phyloP scores from a whole-genome alignment of 2,888 invertebrate genomes.

The Eristalis intricaria region DNA sequence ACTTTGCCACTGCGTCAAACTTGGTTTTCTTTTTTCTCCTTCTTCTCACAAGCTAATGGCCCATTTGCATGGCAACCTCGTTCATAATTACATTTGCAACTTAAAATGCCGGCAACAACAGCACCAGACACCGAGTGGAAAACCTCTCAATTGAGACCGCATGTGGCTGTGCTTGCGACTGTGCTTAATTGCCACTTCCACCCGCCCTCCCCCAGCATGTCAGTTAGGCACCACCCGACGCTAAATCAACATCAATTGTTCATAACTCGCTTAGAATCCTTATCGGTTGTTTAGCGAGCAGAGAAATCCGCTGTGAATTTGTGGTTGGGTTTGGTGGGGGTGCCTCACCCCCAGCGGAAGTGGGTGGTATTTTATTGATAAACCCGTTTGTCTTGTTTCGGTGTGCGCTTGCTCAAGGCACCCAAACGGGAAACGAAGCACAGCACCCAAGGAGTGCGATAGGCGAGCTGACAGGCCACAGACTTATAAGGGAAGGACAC shows the following conservation, averaged over 20 bases:
- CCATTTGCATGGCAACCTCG: constrained; percentile 47
- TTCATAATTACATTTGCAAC: constrained; percentile 27
- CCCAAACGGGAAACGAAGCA: constrained; percentile 21
- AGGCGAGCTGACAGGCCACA: constrained; percentile 55
- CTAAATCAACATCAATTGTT: constrained; percentile 48
- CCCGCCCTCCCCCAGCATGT: background rate
- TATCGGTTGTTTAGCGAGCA: constrained; percentile 28
- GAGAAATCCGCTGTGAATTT: constrained; percentile 21
- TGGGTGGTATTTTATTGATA: constrained; percentile 3
- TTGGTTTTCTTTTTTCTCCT: background rate
- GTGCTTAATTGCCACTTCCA: constrained; percentile 45
- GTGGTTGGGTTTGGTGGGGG: background rate
- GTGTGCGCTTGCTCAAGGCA: constrained; percentile 27
- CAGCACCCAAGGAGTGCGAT: constrained; percentile 36
- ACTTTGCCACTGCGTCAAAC: constrained; percentile 12
- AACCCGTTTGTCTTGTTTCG: constrained; percentile 41
- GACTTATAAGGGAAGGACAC: background rate
- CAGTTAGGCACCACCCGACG: background rate
- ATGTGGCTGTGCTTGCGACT: constrained; percentile 45
- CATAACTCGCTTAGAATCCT: constrained; percentile 43
- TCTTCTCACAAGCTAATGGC: constrained; percentile 36
- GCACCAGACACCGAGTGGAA: constrained; percentile 13
- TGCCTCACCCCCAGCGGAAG: too few relatives aligned
- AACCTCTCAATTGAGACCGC: constrained; percentile 38
- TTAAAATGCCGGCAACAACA: constrained; percentile 8